Evolutionary conservation across 2,113 vertebrate species (phyloP).

Genomic region (Circaetus cinerascens): DNA sequence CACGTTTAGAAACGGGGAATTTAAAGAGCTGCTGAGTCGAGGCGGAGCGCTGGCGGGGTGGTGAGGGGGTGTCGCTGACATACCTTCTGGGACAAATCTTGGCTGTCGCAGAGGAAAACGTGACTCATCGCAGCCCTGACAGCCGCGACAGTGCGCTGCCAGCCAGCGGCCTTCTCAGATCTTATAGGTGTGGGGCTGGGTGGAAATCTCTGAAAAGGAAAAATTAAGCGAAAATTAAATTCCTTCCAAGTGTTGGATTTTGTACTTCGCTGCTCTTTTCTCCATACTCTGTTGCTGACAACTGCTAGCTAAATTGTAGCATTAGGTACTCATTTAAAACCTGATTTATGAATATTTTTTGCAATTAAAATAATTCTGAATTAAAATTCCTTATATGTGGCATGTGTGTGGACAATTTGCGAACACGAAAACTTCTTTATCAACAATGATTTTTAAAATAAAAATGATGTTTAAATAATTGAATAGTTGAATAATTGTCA

Average conservation of each 20-base stretch:
- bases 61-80: background rate
- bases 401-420: background rate
- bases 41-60: background rate
- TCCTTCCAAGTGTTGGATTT: background rate
- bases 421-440: background rate
- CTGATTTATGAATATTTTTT: background rate
- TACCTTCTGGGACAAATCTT: background rate
- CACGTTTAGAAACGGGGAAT: fast-evolving
- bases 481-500: background rate
- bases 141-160: fast-evolving
- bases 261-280: background rate
- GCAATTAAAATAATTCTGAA: background rate
- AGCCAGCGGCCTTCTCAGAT: background rate
- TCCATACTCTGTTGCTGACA: background rate
- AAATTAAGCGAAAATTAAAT: background rate
- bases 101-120: too few species aligned
- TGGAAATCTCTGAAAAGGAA: background rate
- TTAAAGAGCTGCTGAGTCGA: background rate
- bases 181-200: too few species aligned
- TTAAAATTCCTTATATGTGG: background rate
- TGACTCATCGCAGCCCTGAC: fast-evolving
- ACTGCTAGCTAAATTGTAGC: background rate
- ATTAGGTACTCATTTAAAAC: background rate
- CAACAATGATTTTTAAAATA: background rate
- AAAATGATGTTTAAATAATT: background rate